Conservation (phyloP, 2,888 invertebrate genomes). For the Drosophila buzzatii region DNA sequence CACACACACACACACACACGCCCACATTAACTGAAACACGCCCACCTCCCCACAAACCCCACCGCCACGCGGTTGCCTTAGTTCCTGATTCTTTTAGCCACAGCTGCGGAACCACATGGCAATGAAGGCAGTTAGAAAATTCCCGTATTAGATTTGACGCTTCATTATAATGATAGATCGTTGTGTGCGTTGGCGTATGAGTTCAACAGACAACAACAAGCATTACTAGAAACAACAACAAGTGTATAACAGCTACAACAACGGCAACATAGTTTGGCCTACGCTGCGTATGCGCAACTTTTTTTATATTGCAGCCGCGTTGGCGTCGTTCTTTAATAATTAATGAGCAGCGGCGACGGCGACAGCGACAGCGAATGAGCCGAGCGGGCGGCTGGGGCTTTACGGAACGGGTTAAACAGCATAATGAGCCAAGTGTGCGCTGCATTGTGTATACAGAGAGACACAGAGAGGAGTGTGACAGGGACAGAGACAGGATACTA, state of each 20-base stretch:
- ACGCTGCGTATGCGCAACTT: constrained; percentile 69
- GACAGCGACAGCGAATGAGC: background rate
- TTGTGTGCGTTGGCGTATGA: constrained; percentile 59
- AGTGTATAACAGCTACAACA: constrained; percentile 5
- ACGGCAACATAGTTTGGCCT: constrained; percentile 44
- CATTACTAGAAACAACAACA: constrained; percentile 4
- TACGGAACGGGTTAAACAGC: constrained; percentile 44
- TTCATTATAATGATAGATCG: constrained; percentile 79
- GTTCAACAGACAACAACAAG: constrained; percentile 26
- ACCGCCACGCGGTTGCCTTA: background rate
- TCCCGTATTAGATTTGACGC: constrained; percentile 75
- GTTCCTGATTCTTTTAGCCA: constrained; percentile 12
- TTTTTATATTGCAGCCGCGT: constrained; percentile 58
- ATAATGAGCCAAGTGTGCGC: constrained; percentile 62
- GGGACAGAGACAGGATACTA: constrained; percentile 35
- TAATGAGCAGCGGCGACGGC: constrained; percentile 64
- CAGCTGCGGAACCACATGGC: constrained; percentile 53
- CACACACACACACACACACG: constrained; percentile 30
- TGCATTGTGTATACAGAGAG: constrained; percentile 23
- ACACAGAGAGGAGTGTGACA: background rate
- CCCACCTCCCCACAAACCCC: no score
- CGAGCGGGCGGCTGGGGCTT: background rate
- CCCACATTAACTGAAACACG: background rate
- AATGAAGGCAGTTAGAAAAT: constrained; percentile 61
- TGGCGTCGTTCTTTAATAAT: constrained; percentile 71